Evolutionary conservation across 2,113 vertebrate genomes (phyloP), one percentile per base, ranked within the genome.

Genomic region (Syrmaticus mikado): DNA sequence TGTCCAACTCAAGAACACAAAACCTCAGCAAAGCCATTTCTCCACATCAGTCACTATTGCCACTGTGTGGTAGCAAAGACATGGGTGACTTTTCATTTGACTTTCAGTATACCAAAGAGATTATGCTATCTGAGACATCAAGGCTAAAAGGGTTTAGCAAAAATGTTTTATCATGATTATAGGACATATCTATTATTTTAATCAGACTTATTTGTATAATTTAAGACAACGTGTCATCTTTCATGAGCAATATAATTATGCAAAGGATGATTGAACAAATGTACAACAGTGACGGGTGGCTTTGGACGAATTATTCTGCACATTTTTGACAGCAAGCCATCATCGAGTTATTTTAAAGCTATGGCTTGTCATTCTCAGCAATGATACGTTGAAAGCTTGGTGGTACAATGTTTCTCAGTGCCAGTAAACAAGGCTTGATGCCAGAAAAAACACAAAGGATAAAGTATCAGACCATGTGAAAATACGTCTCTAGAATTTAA

Each of bases 361-460:
- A 32, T 41, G 4, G n/a, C 28, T 82, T 76, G 22, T 87, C 53
- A 77, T 85, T 87, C 72, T 3, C 68, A 93, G 28, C 28, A 64
- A 48, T 67, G 25, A 28, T 73, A 50, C 94, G 67, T 89, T 94
- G 76, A n/a, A 82, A 82, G 48, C 30, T 68, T 76, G 58, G 55
- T 92, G 58, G n/a, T 92, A 79, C 30, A 89, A 34, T 17, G 27
- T 94, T 92, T 82, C 19, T 70, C 66, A 87, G 16, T 80, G 78
- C 71, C 81, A 91, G 41, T 43, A 85, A 93, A 82, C 79, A 87
- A 92, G 87, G 28, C 45, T 55, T 41, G 50, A 67, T 92, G 45
- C 58, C 64, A 80, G 64, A 50, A 91, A 53, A 30, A 89, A 85
- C 90, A 91, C 66, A 82, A 71, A 80, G 68, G 52, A 43, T 67